These are phyloP conservation scores for Uromys caudimaculatus DNA, from an alignment of 2,797 vertebrate species.

Conservation along the genomic window DNA sequence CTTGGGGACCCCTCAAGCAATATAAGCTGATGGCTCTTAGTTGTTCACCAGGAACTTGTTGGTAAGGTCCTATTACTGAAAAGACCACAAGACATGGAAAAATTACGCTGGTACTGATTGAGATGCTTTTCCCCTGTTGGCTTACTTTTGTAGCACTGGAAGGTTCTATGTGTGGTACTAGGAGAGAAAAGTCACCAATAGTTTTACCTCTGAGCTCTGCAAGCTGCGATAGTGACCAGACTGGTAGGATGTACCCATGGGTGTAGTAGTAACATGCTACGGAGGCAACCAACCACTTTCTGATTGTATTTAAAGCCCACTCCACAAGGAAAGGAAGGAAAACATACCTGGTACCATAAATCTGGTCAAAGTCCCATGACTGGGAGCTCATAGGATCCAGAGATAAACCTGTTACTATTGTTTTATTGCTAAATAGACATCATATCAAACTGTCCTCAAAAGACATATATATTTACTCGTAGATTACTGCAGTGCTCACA, in stretches of 20 bases:
- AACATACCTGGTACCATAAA: neutral
- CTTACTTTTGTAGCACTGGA: neutral
- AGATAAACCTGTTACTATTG: neutral
- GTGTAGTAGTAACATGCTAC: neutral
- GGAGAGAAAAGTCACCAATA: neutral
- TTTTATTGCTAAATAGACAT: neutral
- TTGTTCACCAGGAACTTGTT: neutral
- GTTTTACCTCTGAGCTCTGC: neutral
- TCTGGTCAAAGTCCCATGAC: neutral
- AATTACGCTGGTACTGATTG: neutral
- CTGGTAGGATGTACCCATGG: neutral
- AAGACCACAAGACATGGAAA: neutral
- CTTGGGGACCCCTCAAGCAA: neutral
- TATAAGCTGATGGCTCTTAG: neutral
- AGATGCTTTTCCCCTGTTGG: neutral
- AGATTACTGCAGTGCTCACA: neutral
- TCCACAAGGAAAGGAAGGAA: neutral
- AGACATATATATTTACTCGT: neutral
- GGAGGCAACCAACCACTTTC: neutral
- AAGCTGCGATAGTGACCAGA: neutral
- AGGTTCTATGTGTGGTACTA: neutral
- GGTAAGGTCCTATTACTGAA: neutral
- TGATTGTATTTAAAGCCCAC: neutral
- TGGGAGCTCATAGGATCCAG: neutral
- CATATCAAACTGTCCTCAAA: neutral